A percentile compares a stretch with the other conserved stretches of the same genome.
phyloP scores from a whole-genome alignment of 2,888 invertebrate genomes.

The Cynaeus angustus region DNA sequence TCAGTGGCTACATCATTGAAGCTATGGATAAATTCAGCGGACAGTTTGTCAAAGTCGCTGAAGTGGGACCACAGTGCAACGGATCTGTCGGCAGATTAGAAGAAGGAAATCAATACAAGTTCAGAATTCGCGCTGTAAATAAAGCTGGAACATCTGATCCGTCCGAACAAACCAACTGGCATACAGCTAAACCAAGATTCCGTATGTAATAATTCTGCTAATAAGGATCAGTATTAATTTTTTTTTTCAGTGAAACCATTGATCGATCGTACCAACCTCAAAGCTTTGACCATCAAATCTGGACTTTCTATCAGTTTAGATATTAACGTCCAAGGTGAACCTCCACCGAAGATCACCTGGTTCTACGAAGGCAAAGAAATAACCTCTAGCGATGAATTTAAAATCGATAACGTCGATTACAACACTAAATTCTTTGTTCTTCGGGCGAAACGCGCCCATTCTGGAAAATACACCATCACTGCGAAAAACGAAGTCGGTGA shows the following conservation, averaged over 20 bases:
- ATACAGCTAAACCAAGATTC: conserved; percentile 91
- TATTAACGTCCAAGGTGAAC: conserved; percentile 93
- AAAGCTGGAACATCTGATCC: conserved; percentile 96
- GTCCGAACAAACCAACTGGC: conserved; percentile 93
- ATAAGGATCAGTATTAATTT: neutral
- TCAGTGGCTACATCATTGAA: conserved; percentile 94
- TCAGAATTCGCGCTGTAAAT: conserved; percentile 94
- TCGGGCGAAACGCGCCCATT: conserved; percentile 85
- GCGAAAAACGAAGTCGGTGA: conserved; percentile 95
- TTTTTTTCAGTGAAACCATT: conserved; percentile 88
- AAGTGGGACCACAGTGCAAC: conserved; percentile 88
- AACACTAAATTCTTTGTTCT: conserved; percentile 93
- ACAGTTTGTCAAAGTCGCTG: conserved; percentile 88
- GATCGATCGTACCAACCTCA: conserved; percentile 93
- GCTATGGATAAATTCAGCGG: conserved; percentile 92
- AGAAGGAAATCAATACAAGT: conserved; percentile 97
- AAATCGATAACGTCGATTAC: conserved; percentile 90
- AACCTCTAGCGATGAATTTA: conserved; percentile 76
- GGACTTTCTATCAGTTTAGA: conserved; percentile 92
- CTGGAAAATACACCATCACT: conserved; percentile 91
- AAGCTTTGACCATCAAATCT: conserved; percentile 88
- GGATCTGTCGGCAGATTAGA: conserved; percentile 92
- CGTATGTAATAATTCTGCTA: conserved; percentile 74
- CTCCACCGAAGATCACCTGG: conserved; percentile 95
- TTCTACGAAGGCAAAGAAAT: conserved; percentile 82